phyloP scores from a whole-genome alignment of 2,113 vertebrate species.

The Gopherus flavomarginatus region DNA sequence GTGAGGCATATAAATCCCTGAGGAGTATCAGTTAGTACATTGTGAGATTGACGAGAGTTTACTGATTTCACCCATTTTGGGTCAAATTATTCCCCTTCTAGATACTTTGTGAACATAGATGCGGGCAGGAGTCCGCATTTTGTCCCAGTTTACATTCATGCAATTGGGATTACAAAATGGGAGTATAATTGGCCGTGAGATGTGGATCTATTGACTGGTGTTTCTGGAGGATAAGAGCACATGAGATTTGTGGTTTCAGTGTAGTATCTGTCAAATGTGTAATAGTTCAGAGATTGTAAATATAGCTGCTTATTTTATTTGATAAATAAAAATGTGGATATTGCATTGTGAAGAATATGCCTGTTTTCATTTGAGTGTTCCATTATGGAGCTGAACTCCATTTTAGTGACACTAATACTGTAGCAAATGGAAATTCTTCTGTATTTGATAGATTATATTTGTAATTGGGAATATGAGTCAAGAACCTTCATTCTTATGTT shows the following conservation, averaged over 20 bases:
- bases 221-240: not conserved
- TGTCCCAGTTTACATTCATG: not conserved
- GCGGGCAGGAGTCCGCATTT: not conserved
- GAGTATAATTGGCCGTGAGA: not conserved
- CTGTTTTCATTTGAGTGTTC: not conserved
- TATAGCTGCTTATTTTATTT: not conserved
- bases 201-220: not conserved
- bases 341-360: not conserved
- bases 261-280: not conserved
- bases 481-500: not conserved
- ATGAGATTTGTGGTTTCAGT: not conserved
- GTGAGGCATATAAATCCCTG: not conserved
- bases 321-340: not conserved
- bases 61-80: not conserved
- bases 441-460: not conserved
- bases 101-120: not conserved
- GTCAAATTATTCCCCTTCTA: not conserved
- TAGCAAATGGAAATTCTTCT: not conserved
- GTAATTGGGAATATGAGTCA: not conserved
- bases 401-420: not conserved
- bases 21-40: not conserved
- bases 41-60: fast-evolving
- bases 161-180: not conserved
- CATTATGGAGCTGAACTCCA: not conserved
- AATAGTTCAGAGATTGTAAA: not conserved